Evolutionary conservation across 2,797 vertebrate species (phyloP).

Genomic region (Pachyuromys duprasi): DNA sequence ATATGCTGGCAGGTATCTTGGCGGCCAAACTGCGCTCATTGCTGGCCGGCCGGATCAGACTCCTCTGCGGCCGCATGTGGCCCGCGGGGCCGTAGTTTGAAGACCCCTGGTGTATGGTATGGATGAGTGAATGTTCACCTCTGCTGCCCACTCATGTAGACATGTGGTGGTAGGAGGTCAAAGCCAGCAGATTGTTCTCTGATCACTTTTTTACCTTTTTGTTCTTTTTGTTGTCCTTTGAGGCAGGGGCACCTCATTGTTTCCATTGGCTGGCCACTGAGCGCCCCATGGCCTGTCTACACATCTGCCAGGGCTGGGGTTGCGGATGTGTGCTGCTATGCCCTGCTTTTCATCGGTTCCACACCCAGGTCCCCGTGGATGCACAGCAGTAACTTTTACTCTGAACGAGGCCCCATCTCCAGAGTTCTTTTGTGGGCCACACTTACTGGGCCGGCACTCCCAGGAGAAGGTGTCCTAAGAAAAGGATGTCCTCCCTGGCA

Average conservation of each 20-base stretch:
- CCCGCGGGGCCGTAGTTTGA: too few relatives aligned
- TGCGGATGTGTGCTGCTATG: not conserved
- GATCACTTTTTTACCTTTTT: not conserved
- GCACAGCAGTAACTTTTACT: too few relatives aligned
- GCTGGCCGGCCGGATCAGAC: too few relatives aligned
- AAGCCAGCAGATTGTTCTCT: not conserved
- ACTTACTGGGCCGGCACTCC: not conserved
- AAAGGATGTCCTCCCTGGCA: not conserved
- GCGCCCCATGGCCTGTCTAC: not conserved
- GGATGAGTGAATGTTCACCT: not conserved
- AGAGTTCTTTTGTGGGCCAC: not conserved
- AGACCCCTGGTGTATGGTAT: too few relatives aligned
- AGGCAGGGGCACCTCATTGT: not conserved
- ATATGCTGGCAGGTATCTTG: too few relatives aligned
- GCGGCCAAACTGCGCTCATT: too few relatives aligned
- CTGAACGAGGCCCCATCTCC: not conserved
- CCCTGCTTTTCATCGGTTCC: not conserved
- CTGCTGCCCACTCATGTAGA: not conserved
- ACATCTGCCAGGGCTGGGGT: not conserved
- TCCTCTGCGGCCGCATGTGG: too few relatives aligned
- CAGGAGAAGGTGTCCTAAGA: rapidly evolving
- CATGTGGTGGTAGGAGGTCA: not conserved
- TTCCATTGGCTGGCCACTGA: too few relatives aligned
- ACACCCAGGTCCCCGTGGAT: not conserved
- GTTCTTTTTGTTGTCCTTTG: not conserved